Conservation (phyloP, 2,888 invertebrate species). For the Branchipolynoe longqiensis region DNA sequence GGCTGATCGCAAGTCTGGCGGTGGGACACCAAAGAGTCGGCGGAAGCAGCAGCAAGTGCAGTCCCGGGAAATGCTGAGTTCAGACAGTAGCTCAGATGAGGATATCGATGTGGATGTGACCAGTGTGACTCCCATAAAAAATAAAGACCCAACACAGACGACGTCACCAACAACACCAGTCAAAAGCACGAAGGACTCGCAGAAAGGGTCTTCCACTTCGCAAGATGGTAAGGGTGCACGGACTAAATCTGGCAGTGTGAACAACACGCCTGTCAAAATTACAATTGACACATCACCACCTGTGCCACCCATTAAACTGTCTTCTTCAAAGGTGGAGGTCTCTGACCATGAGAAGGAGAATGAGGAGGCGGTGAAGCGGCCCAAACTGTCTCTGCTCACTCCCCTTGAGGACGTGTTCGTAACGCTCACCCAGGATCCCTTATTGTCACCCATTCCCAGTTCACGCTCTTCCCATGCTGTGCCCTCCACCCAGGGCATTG, state of each 20-base stretch:
- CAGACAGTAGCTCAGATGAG: not conserved
- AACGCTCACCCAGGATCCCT: slow-evolving; percentile 4
- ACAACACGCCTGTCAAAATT: not conserved
- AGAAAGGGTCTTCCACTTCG: not conserved
- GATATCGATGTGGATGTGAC: slow-evolving; percentile 36
- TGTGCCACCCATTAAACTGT: not conserved
- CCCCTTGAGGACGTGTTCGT: slow-evolving; percentile 15
- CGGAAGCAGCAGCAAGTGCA: not conserved
- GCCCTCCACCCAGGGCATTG: not conserved
- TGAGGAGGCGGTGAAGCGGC: not conserved
- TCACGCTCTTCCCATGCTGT: not conserved
- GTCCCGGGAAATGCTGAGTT: not conserved
- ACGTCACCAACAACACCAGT: not conserved
- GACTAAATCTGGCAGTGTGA: slow-evolving; percentile 24
- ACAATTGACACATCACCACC: slow-evolving; percentile 2
- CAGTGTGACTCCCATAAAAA: slow-evolving; percentile 39
- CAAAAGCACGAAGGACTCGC: not conserved
- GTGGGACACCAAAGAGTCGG: not conserved
- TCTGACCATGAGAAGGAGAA: not conserved
- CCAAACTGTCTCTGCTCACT: not conserved
- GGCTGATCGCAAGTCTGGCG: not conserved
- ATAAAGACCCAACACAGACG: not conserved
- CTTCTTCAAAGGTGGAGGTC: not conserved
- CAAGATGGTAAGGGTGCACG: not conserved
- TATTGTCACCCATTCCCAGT: slow-evolving; percentile 3